Percentiles rank a stretch among this genome's conserved stretches.
Evolutionary conservation across 2,113 vertebrate genomes (phyloP).

Genomic region (Callionymus lyra): DNA sequence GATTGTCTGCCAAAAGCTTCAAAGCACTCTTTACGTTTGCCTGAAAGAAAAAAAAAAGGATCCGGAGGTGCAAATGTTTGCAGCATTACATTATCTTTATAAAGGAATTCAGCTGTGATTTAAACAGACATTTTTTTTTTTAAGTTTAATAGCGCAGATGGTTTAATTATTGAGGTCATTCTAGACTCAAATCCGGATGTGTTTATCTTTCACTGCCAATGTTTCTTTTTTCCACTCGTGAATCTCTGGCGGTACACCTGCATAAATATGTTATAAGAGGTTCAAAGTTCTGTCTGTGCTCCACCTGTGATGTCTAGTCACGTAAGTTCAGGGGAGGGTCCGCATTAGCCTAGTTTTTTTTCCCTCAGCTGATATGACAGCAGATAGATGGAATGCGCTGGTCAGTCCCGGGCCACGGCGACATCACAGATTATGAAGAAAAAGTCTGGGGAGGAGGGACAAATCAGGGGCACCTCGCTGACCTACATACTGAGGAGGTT

Average conservation of each 20-base stretch:
- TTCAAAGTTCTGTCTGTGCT: conserved; percentile 13
- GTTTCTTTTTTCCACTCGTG: conserved; percentile 24
- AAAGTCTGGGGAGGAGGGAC: conserved; percentile 6
- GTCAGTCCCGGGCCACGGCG: conserved; percentile 16
- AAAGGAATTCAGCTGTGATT: too few relatives aligned
- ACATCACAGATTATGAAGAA: conserved; percentile 6
- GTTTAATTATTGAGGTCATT: conserved; percentile 43
- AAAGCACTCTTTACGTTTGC: too few relatives aligned
- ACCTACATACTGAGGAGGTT: conserved; percentile 51
- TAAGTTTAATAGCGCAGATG: conserved; percentile 7
- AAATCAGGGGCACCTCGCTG: conserved; percentile 31
- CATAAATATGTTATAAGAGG: conserved; percentile 24
- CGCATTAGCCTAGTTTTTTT: too few relatives aligned
- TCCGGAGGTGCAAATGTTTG: too few relatives aligned
- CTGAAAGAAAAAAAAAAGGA: too few relatives aligned
- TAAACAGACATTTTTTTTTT: too few relatives aligned
- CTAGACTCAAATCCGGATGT: conserved; percentile 12
- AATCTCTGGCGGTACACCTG: conserved; percentile 16
- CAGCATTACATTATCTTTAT: too few relatives aligned
- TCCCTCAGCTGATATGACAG: too few relatives aligned
- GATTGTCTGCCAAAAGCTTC: too few relatives aligned
- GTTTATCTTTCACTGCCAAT: conserved; percentile 18
- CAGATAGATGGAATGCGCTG: neutral
- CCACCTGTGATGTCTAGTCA: conserved; percentile 19
- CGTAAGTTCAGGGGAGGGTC: neutral